These are phyloP conservation scores for Gallinago undulata DNA, from an alignment of 2,113 vertebrate genomes.

Conservation along the genomic window DNA sequence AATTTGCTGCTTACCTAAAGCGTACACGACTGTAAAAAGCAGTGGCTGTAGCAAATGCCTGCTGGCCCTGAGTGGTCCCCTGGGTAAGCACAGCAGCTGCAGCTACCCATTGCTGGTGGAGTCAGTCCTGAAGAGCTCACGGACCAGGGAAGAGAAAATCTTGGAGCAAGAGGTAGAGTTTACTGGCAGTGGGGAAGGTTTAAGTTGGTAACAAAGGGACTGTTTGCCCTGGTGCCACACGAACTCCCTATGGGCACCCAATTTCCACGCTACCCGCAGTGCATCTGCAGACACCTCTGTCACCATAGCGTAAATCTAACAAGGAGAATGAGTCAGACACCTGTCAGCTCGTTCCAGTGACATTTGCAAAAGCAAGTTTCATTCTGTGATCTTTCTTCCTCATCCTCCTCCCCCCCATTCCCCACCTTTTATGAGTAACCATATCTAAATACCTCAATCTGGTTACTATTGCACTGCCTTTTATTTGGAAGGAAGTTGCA, in stretches of 20 bases:
- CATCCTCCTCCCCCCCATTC: neutral
- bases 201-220: neutral
- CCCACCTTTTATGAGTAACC: neutral
- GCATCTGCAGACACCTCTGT: neutral
- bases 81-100: neutral
- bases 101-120: neutral
- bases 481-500: neutral
- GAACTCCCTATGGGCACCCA: neutral
- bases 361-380: neutral
- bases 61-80: fast-evolving
- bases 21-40: neutral
- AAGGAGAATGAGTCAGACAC: neutral
- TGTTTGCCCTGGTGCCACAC: neutral
- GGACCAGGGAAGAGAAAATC: neutral
- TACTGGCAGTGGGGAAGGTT: neutral
- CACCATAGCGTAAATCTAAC: neutral
- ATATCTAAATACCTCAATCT: neutral
- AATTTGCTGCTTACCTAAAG: neutral
- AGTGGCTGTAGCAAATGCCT: neutral
- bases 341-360: neutral
- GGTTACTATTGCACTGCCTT: neutral
- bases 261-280: neutral
- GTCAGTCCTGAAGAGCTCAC: neutral
- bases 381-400: neutral
- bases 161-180: fast-evolving